Conservation (phyloP, 2,888 invertebrate species). For the Meandrusa payeni region DNA sequence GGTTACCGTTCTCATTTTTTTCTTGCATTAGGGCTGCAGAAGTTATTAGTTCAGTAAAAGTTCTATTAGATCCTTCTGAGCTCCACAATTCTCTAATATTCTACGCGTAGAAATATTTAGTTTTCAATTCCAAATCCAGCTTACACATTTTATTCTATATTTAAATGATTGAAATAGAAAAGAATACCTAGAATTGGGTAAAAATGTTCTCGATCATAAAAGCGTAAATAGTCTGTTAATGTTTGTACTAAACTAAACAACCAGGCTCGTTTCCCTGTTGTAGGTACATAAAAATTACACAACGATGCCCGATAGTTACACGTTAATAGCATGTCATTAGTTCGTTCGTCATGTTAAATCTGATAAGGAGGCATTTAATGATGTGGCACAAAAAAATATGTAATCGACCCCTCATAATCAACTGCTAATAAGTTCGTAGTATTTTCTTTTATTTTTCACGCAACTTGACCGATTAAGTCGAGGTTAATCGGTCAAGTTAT, state of each 20-base stretch:
- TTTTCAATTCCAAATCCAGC: too few species aligned
- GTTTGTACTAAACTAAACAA: too few species aligned
- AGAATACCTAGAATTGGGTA: too few species aligned
- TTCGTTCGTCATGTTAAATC: conserved; percentile 15
- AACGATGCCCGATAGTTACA: conserved; percentile 8
- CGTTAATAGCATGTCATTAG: conserved; percentile 16
- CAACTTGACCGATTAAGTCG: too few species aligned
- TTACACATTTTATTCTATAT: too few species aligned
- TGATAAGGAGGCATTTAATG: conserved; percentile 7
- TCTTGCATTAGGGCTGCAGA: too few species aligned
- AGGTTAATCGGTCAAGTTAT: background rate
- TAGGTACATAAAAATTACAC: conserved; percentile 7
- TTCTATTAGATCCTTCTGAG: too few species aligned
- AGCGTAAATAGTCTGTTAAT: conserved; percentile 3
- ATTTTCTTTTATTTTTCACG: conserved; percentile 11
- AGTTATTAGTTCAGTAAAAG: too few species aligned
- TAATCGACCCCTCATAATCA: conserved; percentile 7
- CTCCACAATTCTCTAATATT: too few species aligned
- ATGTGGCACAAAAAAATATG: conserved; percentile 14
- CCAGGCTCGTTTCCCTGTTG: background rate
- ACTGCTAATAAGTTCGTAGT: conserved; percentile 8
- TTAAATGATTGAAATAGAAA: too few species aligned
- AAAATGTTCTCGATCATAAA: background rate
- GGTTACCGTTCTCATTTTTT: too few species aligned
- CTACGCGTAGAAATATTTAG: too few species aligned